Conservation (phyloP, 2,888 invertebrate species). For the Tipula confusa region DNA sequence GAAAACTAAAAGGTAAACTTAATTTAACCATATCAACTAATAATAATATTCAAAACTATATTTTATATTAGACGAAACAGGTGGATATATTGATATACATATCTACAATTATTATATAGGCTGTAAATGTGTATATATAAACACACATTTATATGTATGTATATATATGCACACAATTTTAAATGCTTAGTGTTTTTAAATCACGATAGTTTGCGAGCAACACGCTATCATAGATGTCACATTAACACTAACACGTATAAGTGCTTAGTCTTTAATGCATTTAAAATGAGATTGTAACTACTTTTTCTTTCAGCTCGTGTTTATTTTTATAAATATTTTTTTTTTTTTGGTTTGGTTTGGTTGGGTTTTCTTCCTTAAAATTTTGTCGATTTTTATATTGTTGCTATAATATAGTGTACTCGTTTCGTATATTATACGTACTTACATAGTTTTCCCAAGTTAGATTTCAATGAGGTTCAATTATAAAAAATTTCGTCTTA, state of each 20-base stretch:
- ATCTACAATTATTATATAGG: not conserved
- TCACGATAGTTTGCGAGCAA: constrained; percentile 29
- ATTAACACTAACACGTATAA: constrained; percentile 30
- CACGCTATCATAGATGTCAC: constrained; percentile 29
- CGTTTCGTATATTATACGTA: too few relatives aligned
- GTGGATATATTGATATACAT: constrained; percentile 20
- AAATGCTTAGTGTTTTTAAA: constrained; percentile 29
- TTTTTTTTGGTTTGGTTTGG: not conserved
- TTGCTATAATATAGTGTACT: not conserved
- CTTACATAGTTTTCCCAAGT: not conserved
- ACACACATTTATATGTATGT: not conserved
- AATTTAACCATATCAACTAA: not conserved
- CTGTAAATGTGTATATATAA: not conserved
- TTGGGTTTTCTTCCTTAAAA: constrained; percentile 1
- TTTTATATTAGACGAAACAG: constrained; percentile 9
- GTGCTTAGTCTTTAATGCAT: constrained; percentile 30
- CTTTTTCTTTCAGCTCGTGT: constrained; percentile 7
- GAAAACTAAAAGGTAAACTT: not conserved
- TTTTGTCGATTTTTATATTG: not conserved
- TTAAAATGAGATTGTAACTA: constrained; percentile 28
- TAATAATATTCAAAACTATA: constrained; percentile 12
- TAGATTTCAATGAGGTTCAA: constrained; percentile 27
- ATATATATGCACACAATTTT: not conserved
- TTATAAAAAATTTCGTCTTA: not conserved
- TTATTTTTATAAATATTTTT: too few relatives aligned